Conservation (phyloP, 2,797 vertebrate genomes). For the Lepus townsendii region DNA sequence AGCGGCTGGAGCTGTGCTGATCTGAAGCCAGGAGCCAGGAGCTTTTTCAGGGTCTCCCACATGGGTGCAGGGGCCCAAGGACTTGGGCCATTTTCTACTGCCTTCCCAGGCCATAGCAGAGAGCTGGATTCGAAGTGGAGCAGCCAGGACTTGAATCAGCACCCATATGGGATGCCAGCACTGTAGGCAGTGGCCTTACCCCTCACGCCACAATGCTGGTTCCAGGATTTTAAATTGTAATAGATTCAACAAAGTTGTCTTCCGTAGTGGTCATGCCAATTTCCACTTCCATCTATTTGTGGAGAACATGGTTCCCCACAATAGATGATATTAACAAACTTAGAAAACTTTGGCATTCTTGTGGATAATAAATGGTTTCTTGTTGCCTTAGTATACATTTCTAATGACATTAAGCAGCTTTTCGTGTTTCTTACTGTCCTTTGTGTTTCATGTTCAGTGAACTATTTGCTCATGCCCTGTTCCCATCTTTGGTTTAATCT, state of each 20-base stretch:
- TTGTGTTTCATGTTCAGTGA: not conserved
- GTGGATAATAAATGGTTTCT: not conserved
- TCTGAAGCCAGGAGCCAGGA: no score
- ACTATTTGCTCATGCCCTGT: not conserved
- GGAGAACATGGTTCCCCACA: not conserved
- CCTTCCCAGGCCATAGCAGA: no score
- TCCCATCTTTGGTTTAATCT: not conserved
- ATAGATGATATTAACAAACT: not conserved
- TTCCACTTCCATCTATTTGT: not conserved
- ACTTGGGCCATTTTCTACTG: no score
- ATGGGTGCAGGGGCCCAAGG: no score
- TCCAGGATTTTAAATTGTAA: not conserved
- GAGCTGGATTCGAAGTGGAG: no score
- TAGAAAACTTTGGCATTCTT: not conserved
- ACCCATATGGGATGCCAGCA: no score
- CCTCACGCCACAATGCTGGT: no score
- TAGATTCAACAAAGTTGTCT: not conserved
- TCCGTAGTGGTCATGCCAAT: not conserved
- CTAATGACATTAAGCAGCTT: not conserved
- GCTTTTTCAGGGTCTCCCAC: no score
- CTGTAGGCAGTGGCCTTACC: no score
- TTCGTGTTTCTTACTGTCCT: not conserved
- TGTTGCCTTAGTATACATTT: not conserved
- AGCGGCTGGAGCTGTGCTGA: no score
- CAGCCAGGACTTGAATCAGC: no score